phyloP scores from a whole-genome alignment of 2,113 vertebrate genomes.

The Mesoclemmys tuberculata region DNA sequence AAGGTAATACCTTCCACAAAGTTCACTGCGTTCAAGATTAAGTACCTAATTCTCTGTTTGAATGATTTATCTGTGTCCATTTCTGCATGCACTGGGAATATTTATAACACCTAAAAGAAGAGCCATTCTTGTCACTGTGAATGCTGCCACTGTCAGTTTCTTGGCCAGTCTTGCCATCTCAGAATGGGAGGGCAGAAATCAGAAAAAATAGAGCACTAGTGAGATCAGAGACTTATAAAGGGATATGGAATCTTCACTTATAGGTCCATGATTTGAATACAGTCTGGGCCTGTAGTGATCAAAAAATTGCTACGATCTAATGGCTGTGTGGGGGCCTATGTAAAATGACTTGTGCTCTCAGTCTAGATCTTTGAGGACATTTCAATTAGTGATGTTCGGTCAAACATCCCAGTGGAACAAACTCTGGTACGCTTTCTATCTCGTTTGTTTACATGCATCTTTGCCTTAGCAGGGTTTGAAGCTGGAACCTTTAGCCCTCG shows the following conservation, averaged over 20 bases:
- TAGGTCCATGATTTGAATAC: background rate
- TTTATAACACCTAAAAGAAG: background rate
- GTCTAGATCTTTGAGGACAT: too few species aligned
- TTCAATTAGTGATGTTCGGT: background rate
- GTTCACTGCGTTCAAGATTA: background rate
- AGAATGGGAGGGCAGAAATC: background rate
- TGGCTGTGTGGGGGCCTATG: background rate
- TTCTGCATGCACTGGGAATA: background rate
- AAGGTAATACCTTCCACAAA: background rate
- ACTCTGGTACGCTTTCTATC: background rate
- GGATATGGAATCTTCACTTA: background rate
- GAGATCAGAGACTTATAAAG: background rate
- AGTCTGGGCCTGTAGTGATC: background rate
- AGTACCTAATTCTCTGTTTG: too few species aligned
- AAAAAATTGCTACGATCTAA: background rate
- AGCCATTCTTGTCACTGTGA: background rate
- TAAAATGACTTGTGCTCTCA: background rate
- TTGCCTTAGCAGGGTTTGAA: background rate
- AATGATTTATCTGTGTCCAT: background rate
- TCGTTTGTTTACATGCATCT: fast-evolving
- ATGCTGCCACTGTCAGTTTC: background rate
- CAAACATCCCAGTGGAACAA: background rate
- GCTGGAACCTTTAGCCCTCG: background rate
- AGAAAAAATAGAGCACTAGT: background rate
- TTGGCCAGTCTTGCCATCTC: background rate